Evolutionary conservation across 2,888 invertebrate genomes (phyloP), one percentile per base, ranked within the genome.

Genomic region (Xestia rhomboidea): DNA sequence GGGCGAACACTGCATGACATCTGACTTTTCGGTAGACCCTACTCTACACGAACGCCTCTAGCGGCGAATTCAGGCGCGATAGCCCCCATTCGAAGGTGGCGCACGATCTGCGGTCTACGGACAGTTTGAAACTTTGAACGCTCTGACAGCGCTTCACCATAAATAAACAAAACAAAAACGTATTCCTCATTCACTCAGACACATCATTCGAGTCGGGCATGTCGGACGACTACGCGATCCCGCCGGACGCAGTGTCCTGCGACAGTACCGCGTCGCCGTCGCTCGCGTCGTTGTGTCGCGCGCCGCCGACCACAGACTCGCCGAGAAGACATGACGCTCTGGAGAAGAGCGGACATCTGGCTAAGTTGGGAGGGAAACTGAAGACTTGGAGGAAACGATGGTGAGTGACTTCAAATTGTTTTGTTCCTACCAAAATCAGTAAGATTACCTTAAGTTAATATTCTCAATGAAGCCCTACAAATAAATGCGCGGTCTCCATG

Each of bases 351-450:
- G 99, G 99, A 0, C 99, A 99, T 91, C 97, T 99, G 63, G 98
- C 98, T 63, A 99, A 99, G 93, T 97, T 99, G 87, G 99, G 99
- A 34, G 99, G 99, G 38, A 99, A 99, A 93, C 97, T 99, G 41
- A 99, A 99, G 96, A 99, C 99, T 0, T 99, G 99, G 99, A 97
- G 99, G 89, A 98, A 99, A 92, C 97, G 99, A 90, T 99, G 99
- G 98, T 96, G n/a, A 87, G 91, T 57, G 6, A 49, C 7, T 10
- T 71, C 10, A 8, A 18, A n/a, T 34, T 10, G 11, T 54, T 54
- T n/a, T 10, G 10, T 41, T 41, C 41, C 11, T 1, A 11, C 7
- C 21, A 18, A 24, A 51, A 51, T 24, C 24, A 24, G 24, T 51
- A 11, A 51, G n/a, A 51, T 18, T 51, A 24, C 21, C 49, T 49